Conservation (phyloP, 1,140 invertebrate species). For the Drosophila pachea region DNA sequence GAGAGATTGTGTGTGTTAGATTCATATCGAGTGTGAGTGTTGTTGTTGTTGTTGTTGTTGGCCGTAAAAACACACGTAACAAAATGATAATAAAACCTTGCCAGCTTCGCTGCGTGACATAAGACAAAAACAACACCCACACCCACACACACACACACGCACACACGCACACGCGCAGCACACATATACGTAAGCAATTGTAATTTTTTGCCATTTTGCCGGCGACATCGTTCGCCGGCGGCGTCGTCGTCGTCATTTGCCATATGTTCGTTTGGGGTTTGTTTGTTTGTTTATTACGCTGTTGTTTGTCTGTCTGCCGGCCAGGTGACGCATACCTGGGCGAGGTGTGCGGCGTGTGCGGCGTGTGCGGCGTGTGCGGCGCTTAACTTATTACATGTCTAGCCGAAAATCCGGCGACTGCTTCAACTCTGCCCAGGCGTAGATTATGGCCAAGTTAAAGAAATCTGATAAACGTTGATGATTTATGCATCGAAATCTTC, state of each 20-base stretch:
- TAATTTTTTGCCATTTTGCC: slow-evolving; percentile 63
- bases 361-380: too few relatives aligned
- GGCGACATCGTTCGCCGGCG: slow-evolving; percentile 24
- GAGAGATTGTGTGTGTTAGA: too few relatives aligned
- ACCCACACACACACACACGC: slow-evolving; percentile 20
- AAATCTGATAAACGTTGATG: slow-evolving; percentile 1
- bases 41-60: slow-evolving; percentile 40
- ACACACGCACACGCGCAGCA: too few relatives aligned
- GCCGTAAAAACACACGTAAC: slow-evolving; percentile 75
- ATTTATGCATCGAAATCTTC: not conserved
- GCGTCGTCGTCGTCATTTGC: slow-evolving; percentile 30
- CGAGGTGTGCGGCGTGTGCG: too few relatives aligned
- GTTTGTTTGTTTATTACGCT: slow-evolving; percentile 27
- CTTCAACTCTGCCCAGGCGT: not conserved
- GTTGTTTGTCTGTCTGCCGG: slow-evolving; percentile 28
- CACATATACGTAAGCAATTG: too few relatives aligned
- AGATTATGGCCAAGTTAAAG: slow-evolving; percentile 2
- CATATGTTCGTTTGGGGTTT: slow-evolving; percentile 23
- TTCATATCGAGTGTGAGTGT: too few relatives aligned
- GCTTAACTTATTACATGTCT: slow-evolving; percentile 1
- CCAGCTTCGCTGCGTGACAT: slow-evolving; percentile 67
- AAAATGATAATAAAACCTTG: slow-evolving; percentile 73
- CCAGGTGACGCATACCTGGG: slow-evolving; percentile 51
- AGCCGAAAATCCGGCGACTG: not conserved
- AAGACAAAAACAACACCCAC: slow-evolving; percentile 47